These are phyloP conservation scores for Tachysurus fulvidraco DNA, from an alignment of 2,113 vertebrate genomes.

Conservation along the genomic window DNA sequence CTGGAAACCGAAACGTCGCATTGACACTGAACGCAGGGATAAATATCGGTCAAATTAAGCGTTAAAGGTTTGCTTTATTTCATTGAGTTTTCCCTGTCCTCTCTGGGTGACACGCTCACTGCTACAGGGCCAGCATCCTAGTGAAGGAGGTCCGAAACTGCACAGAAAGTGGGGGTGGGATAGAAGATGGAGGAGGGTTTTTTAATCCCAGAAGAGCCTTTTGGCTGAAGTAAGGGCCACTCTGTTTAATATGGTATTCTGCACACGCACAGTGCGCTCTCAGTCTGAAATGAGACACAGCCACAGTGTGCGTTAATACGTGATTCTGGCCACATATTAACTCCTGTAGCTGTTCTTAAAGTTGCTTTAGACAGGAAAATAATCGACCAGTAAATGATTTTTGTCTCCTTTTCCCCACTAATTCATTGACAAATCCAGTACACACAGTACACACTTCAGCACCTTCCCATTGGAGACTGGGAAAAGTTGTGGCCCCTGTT, in stretches of 20 bases:
- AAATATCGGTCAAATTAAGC: constrained; percentile 7
- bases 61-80: constrained; percentile 62
- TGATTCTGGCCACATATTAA: constrained; percentile 62
- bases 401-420: not conserved
- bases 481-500: constrained; percentile 7
- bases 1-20: constrained; percentile 51
- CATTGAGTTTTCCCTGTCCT: constrained; percentile 65
- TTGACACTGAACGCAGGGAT: constrained; percentile 51
- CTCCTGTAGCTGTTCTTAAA: constrained; percentile 37
- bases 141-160: constrained; percentile 69
- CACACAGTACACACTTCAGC: not conserved
- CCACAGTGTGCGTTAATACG: constrained; percentile 59
- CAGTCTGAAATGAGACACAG: constrained; percentile 59
- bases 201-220: constrained; percentile 61
- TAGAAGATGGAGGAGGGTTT: constrained; percentile 58
- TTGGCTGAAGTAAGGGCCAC: constrained; percentile 65
- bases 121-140: constrained; percentile 72
- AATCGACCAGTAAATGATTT: not conserved
- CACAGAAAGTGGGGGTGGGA: constrained; percentile 70
- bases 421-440: not conserved
- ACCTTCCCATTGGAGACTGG: not conserved
- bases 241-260: constrained; percentile 66
- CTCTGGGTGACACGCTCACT: constrained; percentile 60
- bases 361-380: too few relatives aligned
- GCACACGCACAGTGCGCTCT: constrained; percentile 69